Evolutionary conservation across 2,113 vertebrate species (phyloP).

Genomic region (Cichladusa arquata): DNA sequence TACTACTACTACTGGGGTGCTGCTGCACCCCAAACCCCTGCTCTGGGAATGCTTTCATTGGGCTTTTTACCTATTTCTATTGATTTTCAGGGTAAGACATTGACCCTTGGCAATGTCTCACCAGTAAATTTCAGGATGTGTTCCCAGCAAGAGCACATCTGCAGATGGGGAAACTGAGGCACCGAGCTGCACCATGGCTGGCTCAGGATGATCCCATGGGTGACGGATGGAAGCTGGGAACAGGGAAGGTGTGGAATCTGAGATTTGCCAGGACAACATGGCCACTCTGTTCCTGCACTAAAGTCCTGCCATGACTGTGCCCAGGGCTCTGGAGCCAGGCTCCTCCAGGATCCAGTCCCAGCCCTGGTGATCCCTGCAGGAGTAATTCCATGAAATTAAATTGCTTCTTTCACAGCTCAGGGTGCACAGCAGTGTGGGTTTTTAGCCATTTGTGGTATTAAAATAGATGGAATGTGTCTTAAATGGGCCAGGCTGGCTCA

Average conservation of each 20-base stretch:
- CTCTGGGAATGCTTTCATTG: neutral
- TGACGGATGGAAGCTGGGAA: neutral
- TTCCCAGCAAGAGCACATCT: neutral
- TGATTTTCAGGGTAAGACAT: neutral
- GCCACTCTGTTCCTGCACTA: neutral
- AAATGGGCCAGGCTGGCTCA: neutral
- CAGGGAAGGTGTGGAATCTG: neutral
- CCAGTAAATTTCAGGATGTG: neutral
- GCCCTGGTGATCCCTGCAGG: neutral
- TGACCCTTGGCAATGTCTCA: neutral
- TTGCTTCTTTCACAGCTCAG: neutral
- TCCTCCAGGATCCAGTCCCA: neutral
- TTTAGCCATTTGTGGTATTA: neutral
- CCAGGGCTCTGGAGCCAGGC: neutral
- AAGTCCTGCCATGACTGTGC: neutral
- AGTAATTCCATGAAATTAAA: neutral
- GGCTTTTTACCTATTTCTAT: neutral
- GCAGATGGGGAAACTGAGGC: neutral
- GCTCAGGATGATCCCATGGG: neutral
- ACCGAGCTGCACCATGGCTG: neutral
- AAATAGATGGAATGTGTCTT: neutral
- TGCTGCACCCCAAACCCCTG: neutral
- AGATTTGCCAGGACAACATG: fast-evolving
- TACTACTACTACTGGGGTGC: neutral
- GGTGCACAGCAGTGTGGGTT: fast-evolving